Evolutionary conservation across 2,113 vertebrate species (phyloP), one percentile per base, ranked within the genome.

Genomic region (Trichechus manatus): DNA sequence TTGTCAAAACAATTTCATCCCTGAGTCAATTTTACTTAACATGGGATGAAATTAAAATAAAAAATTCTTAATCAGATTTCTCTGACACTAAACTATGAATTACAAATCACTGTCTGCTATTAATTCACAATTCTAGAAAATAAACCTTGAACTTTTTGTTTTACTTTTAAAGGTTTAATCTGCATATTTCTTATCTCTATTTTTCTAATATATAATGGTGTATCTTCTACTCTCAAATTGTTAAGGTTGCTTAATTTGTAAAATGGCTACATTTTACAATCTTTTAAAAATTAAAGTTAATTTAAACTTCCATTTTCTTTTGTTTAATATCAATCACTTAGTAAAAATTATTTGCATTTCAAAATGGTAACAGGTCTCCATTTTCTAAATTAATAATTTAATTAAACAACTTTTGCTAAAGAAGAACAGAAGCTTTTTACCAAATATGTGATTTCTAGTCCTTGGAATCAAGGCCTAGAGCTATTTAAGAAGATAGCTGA

Each of bases 291-390:
- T 59, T 93, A 59, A 75, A 92, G 33, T 61, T 93, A 7, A 84
- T 87, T 92, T 87, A 64, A 93, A 87, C 53, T 89, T 92, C 39
- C 36, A 83, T 68, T 64, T 88, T 89, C 4, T 81, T 89, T 96
- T 83, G 14, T 53, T 85, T 90, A 66, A 53, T 23, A 36, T 59
- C 88, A 94, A 84, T 94, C 68, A 94, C 19, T 93, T 44, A 70
- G 20, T 90, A 96, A 95, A 95, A 83, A 94, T 50, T 78, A 86
- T 72, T 93, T 96, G 72, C 27, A 82, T 88, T 92, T 95, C 47
- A 86, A 81, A 95, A 70, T 70, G 33, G 39, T 59, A 88, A 44
- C 22, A 82, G 64, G 1, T 7, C 2, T 3, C 15, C 9, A 17
- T 92, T 95, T 86, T 94, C 64, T 27, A 91, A 91, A 96, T 77